Evolutionary conservation across 1,140 invertebrate genomes (phyloP).

Genomic region (Apis mellifera): DNA sequence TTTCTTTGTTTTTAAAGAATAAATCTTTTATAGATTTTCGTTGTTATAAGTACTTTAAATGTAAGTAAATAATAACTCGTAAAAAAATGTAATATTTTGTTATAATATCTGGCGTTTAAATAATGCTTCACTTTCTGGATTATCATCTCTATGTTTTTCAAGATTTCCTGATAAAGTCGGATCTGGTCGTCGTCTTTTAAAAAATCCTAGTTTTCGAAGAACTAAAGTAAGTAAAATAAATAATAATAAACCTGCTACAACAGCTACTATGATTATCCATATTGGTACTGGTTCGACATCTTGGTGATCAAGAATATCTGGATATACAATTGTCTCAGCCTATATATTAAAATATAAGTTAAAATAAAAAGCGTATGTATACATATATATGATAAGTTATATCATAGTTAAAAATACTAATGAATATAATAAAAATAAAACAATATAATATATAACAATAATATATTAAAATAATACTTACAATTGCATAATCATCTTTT

Average conservation of each 20-base stretch:
- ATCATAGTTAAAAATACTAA: neutral
- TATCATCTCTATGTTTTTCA: conserved; percentile 88
- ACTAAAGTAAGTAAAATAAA: conserved; percentile 89
- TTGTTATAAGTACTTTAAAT: conserved; percentile 28
- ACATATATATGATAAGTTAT: too few species aligned
- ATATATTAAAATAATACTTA: conserved; percentile 71
- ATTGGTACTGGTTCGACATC: conserved; percentile 87
- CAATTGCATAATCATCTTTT: conserved; percentile 84
- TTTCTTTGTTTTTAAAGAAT: neutral
- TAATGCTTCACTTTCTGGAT: conserved; percentile 79
- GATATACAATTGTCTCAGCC: conserved; percentile 91
- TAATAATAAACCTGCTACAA: conserved; percentile 89
- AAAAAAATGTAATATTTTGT: neutral
- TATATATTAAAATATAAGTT: conserved; percentile 75
- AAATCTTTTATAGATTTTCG: neutral
- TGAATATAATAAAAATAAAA: neutral
- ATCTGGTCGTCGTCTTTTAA: conserved; percentile 90
- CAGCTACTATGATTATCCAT: conserved; percentile 92
- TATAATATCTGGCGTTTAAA: conserved; percentile 72
- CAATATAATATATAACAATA: neutral
- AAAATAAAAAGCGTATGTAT: too few species aligned
- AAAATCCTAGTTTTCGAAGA: conserved; percentile 94
- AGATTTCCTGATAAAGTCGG: conserved; percentile 91
- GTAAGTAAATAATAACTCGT: conserved; percentile 25
- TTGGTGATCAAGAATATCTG: conserved; percentile 86